Evolutionary conservation across 2,113 vertebrate species (phyloP).

Genomic region (Hippocampus zosterae): DNA sequence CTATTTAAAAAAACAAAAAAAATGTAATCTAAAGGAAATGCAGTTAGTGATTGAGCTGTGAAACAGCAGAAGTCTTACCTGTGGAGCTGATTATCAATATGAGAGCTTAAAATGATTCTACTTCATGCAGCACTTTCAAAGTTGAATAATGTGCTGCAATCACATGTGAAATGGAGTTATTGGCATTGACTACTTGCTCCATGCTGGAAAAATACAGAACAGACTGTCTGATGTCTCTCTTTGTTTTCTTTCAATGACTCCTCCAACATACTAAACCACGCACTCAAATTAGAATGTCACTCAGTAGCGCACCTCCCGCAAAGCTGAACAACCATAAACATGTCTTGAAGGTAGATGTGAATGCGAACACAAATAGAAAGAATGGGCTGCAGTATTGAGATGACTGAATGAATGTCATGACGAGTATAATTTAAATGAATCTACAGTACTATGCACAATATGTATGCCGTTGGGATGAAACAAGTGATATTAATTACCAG

Average conservation of each 20-base stretch:
- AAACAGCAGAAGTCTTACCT: neutral
- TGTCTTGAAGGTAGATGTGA: neutral
- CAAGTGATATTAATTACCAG: too few relatives aligned
- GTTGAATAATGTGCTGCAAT: neutral
- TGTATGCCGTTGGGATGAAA: too few relatives aligned
- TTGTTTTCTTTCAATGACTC: neutral
- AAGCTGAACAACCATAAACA: neutral
- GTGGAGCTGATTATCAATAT: neutral
- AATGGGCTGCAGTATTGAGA: too few relatives aligned
- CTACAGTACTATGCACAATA: too few relatives aligned
- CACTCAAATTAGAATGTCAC: neutral
- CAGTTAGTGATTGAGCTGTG: neutral
- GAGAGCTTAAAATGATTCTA: slow-evolving; percentile 6
- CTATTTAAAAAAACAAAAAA: neutral
- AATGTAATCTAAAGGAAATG: neutral
- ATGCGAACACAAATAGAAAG: too few relatives aligned
- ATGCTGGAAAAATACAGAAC: neutral
- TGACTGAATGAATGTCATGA: too few relatives aligned
- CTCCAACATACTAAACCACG: neutral
- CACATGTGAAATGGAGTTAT: neutral
- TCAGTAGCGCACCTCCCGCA: neutral
- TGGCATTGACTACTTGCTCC: neutral
- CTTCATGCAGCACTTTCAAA: neutral
- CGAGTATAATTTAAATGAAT: too few relatives aligned
- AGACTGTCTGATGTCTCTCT: neutral